These are phyloP conservation scores for Laodelphax striatellus DNA, from an alignment of 1,140 invertebrate species.

Conservation along the genomic window DNA sequence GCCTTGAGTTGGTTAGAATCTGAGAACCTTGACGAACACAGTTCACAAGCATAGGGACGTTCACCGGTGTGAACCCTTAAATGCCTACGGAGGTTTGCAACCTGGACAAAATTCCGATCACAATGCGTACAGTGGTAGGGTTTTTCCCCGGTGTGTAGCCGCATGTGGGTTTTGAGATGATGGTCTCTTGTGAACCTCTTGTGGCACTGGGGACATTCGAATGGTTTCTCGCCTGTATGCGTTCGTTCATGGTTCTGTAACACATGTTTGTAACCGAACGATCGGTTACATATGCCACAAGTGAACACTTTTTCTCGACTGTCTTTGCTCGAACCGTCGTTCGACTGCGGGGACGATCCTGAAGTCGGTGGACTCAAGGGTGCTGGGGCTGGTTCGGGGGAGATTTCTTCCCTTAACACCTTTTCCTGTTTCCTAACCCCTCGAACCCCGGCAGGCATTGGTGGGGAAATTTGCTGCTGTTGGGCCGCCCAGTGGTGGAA, in stretches of 20 bases:
- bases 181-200: slow-evolving; percentile 94
- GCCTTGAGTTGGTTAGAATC: slow-evolving; percentile 91
- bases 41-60: slow-evolving; percentile 81
- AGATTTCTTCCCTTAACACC: neutral
- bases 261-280: slow-evolving; percentile 90
- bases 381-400: neutral
- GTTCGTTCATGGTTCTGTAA: slow-evolving; percentile 93
- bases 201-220: slow-evolving; percentile 88
- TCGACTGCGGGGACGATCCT: slow-evolving; percentile 15
- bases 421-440: slow-evolving; percentile 1
- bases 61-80: slow-evolving; percentile 92
- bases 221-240: slow-evolving; percentile 93
- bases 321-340: slow-evolving; percentile 25
- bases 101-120: slow-evolving; percentile 85
- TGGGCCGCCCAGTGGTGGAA: neutral
- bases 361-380: slow-evolving; percentile 17
- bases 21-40: slow-evolving; percentile 82
- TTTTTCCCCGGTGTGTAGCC: slow-evolving; percentile 86
- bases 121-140: slow-evolving; percentile 87
- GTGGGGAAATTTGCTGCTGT: neutral
- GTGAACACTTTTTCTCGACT: slow-evolving; percentile 70
- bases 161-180: slow-evolving; percentile 86
- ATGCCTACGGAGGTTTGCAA: slow-evolving; percentile 86
- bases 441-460: neutral
- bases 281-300: slow-evolving; percentile 73